Percentiles rank a stretch among this genome's conserved stretches.
Evolutionary conservation across 2,888 invertebrate genomes (phyloP).

Genomic region (Nomada ruficornis): DNA sequence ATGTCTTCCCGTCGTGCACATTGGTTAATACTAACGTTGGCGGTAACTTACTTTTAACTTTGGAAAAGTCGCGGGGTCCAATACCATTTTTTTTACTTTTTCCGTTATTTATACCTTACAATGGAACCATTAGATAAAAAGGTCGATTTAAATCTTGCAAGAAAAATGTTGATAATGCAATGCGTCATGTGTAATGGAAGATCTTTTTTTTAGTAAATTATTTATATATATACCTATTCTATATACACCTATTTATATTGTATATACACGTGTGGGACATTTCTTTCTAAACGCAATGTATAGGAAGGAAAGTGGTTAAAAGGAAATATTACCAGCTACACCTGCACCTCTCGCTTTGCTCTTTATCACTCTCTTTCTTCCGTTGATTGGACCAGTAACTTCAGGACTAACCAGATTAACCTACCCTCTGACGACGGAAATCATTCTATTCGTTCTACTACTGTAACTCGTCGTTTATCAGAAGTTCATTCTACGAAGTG

Average conservation of each 20-base stretch:
- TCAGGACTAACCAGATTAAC: constrained; percentile 75
- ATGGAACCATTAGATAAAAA: no score
- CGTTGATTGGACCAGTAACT: constrained; percentile 71
- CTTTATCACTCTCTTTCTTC: constrained; percentile 47
- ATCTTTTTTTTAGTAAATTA: no score
- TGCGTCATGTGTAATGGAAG: background rate
- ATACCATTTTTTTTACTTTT: no score
- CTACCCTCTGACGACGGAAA: constrained; percentile 65
- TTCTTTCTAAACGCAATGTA: constrained; percentile 46
- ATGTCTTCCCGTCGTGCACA: no score
- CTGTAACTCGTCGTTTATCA: constrained; percentile 61
- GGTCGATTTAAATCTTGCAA: background rate
- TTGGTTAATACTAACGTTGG: no score
- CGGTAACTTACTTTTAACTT: no score
- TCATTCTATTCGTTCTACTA: constrained; percentile 47
- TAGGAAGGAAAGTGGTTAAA: constrained; percentile 51
- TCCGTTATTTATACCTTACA: no score
- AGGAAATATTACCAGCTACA: constrained; percentile 65
- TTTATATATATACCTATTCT: background rate
- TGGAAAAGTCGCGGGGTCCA: no score
- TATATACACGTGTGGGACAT: constrained; percentile 3
- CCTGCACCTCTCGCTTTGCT: background rate
- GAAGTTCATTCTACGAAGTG: constrained; percentile 48
- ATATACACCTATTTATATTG: no score
- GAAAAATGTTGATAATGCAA: background rate